A percentile compares a stretch with the other conserved stretches of the same genome.
These are phyloP conservation scores for Scytalopus superciliaris DNA, from an alignment of 2,113 vertebrate species.

Conservation along the genomic window DNA sequence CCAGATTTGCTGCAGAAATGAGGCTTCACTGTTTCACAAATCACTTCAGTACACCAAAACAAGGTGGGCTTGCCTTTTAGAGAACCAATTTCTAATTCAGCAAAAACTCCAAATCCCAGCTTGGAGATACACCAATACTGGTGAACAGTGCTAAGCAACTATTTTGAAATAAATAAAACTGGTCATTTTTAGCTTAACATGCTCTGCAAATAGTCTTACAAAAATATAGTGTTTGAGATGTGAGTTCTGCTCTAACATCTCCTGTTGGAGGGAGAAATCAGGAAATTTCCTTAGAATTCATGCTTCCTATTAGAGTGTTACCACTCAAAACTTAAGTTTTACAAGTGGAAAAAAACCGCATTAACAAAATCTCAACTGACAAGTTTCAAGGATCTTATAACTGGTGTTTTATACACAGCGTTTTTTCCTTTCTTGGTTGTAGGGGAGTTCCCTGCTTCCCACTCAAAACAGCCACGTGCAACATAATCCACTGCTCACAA, in stretches of 20 bases:
- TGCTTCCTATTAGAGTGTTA: background rate
- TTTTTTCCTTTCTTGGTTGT: background rate
- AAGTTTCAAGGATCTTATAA: background rate
- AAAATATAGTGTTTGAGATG: background rate
- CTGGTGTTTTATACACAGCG: background rate
- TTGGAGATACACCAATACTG: background rate
- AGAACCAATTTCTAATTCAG: background rate
- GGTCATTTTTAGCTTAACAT: background rate
- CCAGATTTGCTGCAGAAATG: background rate
- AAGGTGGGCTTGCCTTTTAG: background rate
- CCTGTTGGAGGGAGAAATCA: background rate
- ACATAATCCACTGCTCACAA: background rate
- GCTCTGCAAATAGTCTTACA: background rate
- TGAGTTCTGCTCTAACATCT: background rate
- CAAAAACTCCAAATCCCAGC: background rate
- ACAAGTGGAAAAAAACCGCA: background rate
- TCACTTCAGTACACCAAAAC: accelerated
- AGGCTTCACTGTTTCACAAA: background rate
- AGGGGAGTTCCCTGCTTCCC: background rate
- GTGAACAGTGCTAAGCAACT: background rate
- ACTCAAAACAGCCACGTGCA: background rate
- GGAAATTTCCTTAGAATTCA: background rate
- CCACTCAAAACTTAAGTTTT: background rate
- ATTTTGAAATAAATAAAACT: background rate
- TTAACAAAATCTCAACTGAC: background rate